Percentiles rank a stretch among this genome's conserved stretches.
Conservation (phyloP, 2,888 invertebrate genomes). For the Conistra vaccinii region DNA sequence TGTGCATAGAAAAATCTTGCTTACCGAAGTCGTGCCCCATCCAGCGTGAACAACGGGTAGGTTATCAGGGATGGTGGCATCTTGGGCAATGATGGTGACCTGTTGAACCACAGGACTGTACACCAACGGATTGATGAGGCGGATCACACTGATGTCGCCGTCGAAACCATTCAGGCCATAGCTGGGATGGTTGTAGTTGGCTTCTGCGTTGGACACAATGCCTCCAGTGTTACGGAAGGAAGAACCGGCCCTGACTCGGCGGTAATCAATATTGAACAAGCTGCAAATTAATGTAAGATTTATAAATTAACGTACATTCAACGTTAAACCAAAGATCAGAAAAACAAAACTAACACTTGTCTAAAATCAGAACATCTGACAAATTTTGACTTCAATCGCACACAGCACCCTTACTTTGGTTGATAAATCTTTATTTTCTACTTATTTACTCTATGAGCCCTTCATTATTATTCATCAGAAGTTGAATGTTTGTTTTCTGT, state of each 20-base stretch:
- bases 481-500: background rate
- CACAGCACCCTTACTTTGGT: no score
- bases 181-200: slow-evolving; percentile 72
- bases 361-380: background rate
- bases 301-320: background rate
- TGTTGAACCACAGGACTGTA: slow-evolving; percentile 68
- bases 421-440: background rate
- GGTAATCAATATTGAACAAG: background rate
- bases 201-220: slow-evolving; percentile 60
- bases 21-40: slow-evolving; percentile 77
- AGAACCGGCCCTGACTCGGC: slow-evolving; percentile 73
- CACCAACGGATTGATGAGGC: slow-evolving; percentile 54
- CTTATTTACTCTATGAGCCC: no score
- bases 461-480: background rate
- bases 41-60: slow-evolving; percentile 74
- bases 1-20: slow-evolving; percentile 15
- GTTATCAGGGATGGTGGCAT: slow-evolving; percentile 63
- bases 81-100: slow-evolving; percentile 64
- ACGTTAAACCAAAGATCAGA: background rate
- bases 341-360: no score
- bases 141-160: slow-evolving; percentile 75
- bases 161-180: slow-evolving; percentile 69
- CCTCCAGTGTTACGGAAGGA: slow-evolving; percentile 78
- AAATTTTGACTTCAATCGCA: background rate
- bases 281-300: slow-evolving; percentile 30